Conservation (phyloP, 2,113 vertebrate genomes). For the Catagonus wagneri region DNA sequence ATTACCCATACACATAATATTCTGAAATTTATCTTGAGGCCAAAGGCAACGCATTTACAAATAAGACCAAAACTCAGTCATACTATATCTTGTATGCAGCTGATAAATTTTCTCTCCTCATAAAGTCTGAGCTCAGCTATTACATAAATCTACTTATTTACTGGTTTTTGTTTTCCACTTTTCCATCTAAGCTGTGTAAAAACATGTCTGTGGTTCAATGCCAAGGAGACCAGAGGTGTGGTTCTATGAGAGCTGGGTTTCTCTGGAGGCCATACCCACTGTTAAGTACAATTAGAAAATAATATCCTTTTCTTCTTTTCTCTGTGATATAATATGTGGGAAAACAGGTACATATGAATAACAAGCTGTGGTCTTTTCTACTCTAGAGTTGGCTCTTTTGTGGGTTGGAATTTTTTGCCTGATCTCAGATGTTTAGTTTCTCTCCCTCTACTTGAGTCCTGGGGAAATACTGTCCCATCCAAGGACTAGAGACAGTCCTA, state of each 20-base stretch:
- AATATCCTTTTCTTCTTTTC: not conserved
- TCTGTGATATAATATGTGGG: not conserved
- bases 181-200: not conserved
- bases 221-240: not conserved
- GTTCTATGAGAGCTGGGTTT: not conserved
- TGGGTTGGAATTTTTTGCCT: not conserved
- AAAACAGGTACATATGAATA: not conserved
- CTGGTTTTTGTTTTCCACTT: not conserved
- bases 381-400: not conserved
- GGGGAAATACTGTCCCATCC: not conserved
- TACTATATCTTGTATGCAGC: not conserved
- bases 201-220: not conserved
- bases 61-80: not conserved
- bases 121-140: not conserved
- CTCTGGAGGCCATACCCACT: not conserved
- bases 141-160: not conserved
- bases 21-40: not conserved
- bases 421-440: not conserved
- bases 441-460: not conserved
- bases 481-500: not conserved
- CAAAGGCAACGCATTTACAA: no score
- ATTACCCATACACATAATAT: not conserved
- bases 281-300: not conserved
- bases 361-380: not conserved
- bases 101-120: not conserved